Conservation (phyloP, 2,888 invertebrate genomes). For the Nomada hirtipes region DNA sequence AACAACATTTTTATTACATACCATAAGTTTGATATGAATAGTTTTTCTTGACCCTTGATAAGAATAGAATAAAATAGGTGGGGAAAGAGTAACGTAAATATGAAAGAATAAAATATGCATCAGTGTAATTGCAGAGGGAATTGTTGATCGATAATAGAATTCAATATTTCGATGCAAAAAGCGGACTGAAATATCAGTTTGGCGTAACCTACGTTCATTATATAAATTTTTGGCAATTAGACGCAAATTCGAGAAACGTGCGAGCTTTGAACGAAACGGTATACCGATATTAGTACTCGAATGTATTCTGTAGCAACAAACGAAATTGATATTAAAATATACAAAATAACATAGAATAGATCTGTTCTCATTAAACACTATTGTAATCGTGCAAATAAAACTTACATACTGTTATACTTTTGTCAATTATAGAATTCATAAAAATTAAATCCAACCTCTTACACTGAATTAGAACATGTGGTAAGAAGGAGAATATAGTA, state of each 20-base stretch:
- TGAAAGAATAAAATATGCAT: background rate
- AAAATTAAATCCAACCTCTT: conserved; percentile 7
- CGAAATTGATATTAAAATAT: conserved; percentile 17
- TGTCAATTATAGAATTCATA: background rate
- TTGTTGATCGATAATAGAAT: conserved; percentile 34
- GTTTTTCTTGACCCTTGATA: background rate
- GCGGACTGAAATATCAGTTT: conserved; percentile 37
- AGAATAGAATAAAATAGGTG: background rate
- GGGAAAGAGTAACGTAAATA: background rate
- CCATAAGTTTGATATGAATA: background rate
- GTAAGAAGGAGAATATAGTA: background rate
- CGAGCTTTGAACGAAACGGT: conserved; percentile 25
- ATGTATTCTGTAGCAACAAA: conserved; percentile 14
- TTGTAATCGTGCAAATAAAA: conserved; percentile 11
- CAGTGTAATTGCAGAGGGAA: background rate
- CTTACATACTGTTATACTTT: conserved; percentile 3
- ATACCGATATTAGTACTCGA: conserved; percentile 19
- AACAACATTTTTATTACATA: background rate
- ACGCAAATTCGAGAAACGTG: conserved; percentile 41
- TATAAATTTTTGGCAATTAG: conserved; percentile 63
- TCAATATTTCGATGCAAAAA: conserved; percentile 43
- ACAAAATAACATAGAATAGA: conserved; percentile 9
- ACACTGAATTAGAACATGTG: conserved; percentile 12
- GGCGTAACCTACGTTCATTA: conserved; percentile 47
- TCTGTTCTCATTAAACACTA: background rate